Evolutionary conservation across 2,797 vertebrate species (phyloP).

Genomic region (Chloroceryle amazona): DNA sequence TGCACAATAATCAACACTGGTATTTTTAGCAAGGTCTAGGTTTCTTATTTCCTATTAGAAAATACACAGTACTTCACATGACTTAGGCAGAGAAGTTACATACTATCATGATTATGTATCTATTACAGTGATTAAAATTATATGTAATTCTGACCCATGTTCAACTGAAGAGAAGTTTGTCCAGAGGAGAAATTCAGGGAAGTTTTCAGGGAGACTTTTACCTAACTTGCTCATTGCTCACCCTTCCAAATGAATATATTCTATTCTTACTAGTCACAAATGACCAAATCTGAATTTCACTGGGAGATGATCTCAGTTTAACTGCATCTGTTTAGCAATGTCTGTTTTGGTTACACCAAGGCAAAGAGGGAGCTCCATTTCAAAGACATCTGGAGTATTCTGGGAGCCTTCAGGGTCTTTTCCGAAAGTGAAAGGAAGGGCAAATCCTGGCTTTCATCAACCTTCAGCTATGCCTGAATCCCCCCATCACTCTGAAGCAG

Average conservation of each 20-base stretch:
- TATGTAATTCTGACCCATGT: not conserved
- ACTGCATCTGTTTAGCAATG: not conserved
- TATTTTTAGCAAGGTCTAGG: not conserved
- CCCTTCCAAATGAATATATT: not conserved
- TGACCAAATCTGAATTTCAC: not conserved
- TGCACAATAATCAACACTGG: not conserved
- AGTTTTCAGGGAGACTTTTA: not conserved
- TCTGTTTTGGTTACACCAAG: not conserved
- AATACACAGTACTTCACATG: not conserved
- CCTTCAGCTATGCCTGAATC: not conserved
- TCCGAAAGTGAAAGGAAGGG: not conserved
- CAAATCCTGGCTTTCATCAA: fast-evolving
- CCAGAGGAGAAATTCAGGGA: not conserved
- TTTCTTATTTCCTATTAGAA: not conserved
- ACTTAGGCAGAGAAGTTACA: not conserved
- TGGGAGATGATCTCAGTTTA: not conserved
- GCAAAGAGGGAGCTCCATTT: not conserved
- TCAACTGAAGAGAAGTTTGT: not conserved
- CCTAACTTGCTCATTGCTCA: not conserved
- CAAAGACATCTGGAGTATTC: not conserved
- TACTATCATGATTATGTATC: not conserved
- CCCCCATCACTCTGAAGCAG: not conserved
- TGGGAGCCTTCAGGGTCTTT: not conserved
- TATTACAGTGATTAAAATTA: not conserved
- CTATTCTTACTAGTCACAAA: not conserved